These are phyloP conservation scores for Rousettus leschenaultii DNA, from an alignment of 2,113 vertebrate genomes.

Conservation along the genomic window DNA sequence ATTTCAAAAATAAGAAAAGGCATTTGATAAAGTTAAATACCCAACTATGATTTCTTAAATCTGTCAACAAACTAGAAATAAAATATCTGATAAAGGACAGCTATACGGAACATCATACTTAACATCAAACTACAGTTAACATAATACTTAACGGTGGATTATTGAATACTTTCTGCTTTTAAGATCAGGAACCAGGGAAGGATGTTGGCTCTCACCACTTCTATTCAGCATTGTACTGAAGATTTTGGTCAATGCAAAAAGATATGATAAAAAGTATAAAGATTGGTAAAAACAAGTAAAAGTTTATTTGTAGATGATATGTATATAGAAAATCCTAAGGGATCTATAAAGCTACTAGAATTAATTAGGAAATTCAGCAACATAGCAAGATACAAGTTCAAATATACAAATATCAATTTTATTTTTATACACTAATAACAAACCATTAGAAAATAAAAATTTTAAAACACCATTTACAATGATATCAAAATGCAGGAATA, in stretches of 20 bases:
- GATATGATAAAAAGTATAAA: background rate
- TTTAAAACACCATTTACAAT: background rate
- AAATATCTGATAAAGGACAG: background rate
- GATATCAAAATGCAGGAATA: background rate
- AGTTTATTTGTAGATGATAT: background rate
- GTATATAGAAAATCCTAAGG: background rate
- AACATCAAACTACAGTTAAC: background rate
- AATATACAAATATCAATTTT: background rate
- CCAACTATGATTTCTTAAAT: background rate
- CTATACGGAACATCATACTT: background rate
- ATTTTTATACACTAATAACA: background rate
- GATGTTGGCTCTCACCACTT: background rate
- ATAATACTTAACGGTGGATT: background rate
- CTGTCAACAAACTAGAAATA: background rate
- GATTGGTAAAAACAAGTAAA: background rate
- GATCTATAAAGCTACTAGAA: background rate
- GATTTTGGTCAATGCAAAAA: background rate
- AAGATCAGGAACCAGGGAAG: background rate
- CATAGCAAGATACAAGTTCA: background rate
- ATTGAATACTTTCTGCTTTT: background rate
- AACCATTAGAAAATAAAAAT: constrained; percentile 5
- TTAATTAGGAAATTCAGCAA: background rate
- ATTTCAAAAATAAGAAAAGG: background rate
- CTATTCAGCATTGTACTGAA: background rate
- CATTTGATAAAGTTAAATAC: background rate